Base-by-base conservation (phyloP, 2,888 invertebrate genomes). In the Meganola albula region DNA sequence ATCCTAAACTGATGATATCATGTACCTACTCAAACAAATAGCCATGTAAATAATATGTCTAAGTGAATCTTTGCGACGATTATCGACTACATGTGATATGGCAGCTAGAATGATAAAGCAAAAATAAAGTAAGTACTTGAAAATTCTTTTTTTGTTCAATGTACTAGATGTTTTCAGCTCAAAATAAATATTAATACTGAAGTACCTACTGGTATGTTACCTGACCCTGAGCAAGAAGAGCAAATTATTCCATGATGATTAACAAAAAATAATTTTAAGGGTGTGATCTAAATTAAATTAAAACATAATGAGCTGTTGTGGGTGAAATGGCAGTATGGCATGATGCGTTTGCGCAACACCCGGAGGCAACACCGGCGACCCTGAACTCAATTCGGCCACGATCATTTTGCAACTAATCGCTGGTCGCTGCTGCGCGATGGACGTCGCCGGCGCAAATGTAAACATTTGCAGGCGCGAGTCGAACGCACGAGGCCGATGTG, bases 381-480 rank as follows among this genome's bases (percentile, higher is more conserved):
- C 75, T 85, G 85, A 84, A 75, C 85, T 83, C 77, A 76, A 83
- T 85, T 75, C 73, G 71, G 69, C 57, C 56, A 71, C 74, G 74
- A 77, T 71, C 74, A 78, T 85, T 85, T 85, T 83, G 85, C 84
- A 83, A 84, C 77, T 79, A 74, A 79, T 79, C 77, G 74, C 62
- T 65, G 74, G 69, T 66, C 62, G 63, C 60, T 62, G 63, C 62
- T 65, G 58, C 61, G 56, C 61, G 63, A 63, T 64, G 61, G 64
- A 58, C 65, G 66, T 63, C 66, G 65, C 67, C 74, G 74, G 74
- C 63, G 70, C 72, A 84, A 84, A 85, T 85, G 82, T 85, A 84
- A 85, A 84, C 85, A 85, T 85, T 85, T 74, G 76, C 84, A 84
- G 76, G 79, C 82, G 74, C 59, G 57, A 58, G 68, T 61, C 76